Conservation (phyloP, 2,113 vertebrate genomes). For the Dinomys branickii region DNA sequence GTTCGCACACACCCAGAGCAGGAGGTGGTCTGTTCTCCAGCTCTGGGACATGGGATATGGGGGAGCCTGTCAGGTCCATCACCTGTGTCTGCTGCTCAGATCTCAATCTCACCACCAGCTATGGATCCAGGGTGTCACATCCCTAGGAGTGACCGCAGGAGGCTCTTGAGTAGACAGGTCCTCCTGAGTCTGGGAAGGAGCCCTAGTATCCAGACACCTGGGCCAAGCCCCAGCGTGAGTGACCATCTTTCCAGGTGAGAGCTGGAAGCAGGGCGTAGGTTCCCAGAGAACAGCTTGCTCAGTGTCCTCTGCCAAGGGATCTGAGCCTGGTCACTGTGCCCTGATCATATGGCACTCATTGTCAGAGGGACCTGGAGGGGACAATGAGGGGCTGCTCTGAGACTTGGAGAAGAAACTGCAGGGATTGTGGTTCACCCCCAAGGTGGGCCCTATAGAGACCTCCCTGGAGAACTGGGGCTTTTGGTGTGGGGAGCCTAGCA, state of each 20-base stretch:
- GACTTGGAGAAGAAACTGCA: background rate
- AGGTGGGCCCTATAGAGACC: too few species aligned
- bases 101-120: background rate
- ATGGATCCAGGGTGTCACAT: fast-evolving
- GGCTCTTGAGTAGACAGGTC: background rate
- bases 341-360: fast-evolving
- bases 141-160: background rate
- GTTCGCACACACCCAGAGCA: background rate
- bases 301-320: background rate
- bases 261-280: too few species aligned
- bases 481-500: background rate
- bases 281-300: fast-evolving
- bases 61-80: background rate
- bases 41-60: background rate
- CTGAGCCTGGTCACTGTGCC: background rate
- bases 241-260: background rate
- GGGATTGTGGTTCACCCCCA: too few species aligned
- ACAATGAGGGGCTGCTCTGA: background rate
- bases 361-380: background rate
- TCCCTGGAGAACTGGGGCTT: too few species aligned
- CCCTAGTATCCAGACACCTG: background rate
- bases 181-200: background rate
- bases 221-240: too few species aligned
- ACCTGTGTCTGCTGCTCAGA: background rate
- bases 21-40: background rate